A percentile compares a stretch with the other conserved stretches of the same genome.
Evolutionary conservation across 2,888 invertebrate genomes (phyloP).

Genomic region (Spodoptera exigua): DNA sequence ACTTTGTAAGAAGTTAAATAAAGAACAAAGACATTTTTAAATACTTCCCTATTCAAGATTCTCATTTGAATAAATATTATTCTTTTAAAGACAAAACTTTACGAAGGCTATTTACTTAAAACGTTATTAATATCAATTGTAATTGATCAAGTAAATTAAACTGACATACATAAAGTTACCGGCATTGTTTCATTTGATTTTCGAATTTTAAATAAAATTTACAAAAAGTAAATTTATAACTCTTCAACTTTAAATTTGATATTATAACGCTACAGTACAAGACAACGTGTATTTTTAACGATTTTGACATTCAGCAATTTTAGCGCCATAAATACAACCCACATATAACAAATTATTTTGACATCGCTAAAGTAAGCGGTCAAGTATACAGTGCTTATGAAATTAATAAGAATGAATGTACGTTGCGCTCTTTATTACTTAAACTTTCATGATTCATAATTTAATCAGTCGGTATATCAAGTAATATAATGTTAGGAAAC

Average conservation of each 20-base stretch:
- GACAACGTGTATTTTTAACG: constrained; percentile 2
- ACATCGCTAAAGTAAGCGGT: constrained; percentile 44
- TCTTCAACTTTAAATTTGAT: neutral
- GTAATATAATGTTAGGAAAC: constrained; percentile 17
- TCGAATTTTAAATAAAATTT: neutral
- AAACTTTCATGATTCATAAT: constrained; percentile 6
- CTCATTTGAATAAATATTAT: constrained; percentile 46
- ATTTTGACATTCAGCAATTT: neutral
- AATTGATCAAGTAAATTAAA: constrained; percentile 38
- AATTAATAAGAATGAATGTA: constrained; percentile 19
- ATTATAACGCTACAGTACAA: constrained; percentile 6
- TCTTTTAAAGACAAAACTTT: constrained; percentile 21
- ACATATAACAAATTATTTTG: constrained; percentile 35
- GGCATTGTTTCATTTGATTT: constrained; percentile 10
- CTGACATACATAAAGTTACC: constrained; percentile 10
- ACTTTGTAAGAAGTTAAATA: constrained; percentile 5
- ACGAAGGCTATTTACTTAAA: constrained; percentile 34
- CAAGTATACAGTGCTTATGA: constrained; percentile 45
- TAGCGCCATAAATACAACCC: constrained; percentile 12
- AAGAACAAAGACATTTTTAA: constrained; percentile 4
- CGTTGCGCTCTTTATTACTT: constrained; percentile 1
- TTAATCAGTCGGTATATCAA: constrained; percentile 14
- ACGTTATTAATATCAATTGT: constrained; percentile 34
- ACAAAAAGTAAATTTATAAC: constrained; percentile 6
- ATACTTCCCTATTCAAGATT: constrained; percentile 2